Conservation (phyloP, 2,113 vertebrate genomes). For the Nycticryphes semicollaris region DNA sequence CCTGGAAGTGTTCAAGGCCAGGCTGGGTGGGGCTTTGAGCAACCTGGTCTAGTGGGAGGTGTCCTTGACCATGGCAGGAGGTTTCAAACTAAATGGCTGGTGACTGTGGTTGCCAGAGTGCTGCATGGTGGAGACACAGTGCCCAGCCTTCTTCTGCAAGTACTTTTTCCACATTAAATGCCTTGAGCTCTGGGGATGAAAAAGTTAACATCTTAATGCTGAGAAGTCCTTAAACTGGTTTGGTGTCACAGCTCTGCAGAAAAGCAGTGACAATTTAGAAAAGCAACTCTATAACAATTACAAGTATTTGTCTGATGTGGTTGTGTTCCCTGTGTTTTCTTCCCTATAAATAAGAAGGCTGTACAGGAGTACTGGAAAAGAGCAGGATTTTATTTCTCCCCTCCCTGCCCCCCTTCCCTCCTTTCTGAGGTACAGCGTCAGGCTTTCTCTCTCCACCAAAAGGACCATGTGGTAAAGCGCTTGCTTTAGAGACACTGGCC, state of each 20-base stretch:
- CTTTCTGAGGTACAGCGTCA: background rate
- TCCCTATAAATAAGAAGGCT: background rate
- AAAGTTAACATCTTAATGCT: background rate
- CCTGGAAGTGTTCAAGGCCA: background rate
- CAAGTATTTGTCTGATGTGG: background rate
- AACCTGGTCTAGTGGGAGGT: background rate
- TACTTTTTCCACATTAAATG: background rate
- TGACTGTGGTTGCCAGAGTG: background rate
- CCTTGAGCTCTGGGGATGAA: background rate
- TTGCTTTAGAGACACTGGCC: constrained; percentile 73
- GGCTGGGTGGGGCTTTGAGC: background rate
- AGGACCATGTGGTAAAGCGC: constrained; percentile 75
- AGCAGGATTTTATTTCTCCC: background rate
- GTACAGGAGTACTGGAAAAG: background rate
- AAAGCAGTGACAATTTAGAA: background rate
- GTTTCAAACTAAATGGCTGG: background rate
- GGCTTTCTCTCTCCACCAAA: constrained; percentile 55
- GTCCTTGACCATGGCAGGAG: background rate
- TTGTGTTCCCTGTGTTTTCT: background rate
- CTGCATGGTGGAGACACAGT: background rate
- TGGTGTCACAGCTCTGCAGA: background rate
- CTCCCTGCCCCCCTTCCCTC: too few species aligned
- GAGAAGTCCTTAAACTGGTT: background rate
- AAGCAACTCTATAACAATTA: background rate
- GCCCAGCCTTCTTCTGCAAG: background rate